Percentiles rank a stretch among this genome's conserved stretches.
phyloP scores from a whole-genome alignment of 2,797 vertebrate species.

The Pipistrellus kuhlii region DNA sequence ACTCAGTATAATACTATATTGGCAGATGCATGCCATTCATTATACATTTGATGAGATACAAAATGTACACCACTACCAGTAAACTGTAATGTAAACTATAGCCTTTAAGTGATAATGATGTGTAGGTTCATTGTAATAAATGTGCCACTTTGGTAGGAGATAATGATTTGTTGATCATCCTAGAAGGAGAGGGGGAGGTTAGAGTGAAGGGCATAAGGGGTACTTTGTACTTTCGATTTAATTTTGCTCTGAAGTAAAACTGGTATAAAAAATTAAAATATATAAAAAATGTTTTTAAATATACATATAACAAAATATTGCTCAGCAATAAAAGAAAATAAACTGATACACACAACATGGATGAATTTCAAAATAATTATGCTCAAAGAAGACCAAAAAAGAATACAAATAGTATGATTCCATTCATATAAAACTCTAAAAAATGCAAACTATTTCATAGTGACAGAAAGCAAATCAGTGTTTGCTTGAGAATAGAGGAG shows the following conservation, averaged over 20 bases:
- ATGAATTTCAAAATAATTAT: conserved; percentile 26
- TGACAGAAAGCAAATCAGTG: background rate
- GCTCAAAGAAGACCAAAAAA: background rate
- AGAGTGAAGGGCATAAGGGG: background rate
- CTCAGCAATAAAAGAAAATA: conserved; percentile 6
- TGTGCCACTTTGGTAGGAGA: background rate
- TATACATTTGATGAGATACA: background rate
- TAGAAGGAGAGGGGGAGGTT: rapidly evolving
- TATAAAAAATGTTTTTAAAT: background rate
- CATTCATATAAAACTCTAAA: background rate
- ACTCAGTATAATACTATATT: background rate
- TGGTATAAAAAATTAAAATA: background rate
- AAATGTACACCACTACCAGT: background rate
- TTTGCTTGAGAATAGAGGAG: background rate
- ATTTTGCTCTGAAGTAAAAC: background rate
- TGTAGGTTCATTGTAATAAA: background rate
- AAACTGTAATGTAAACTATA: background rate
- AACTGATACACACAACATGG: background rate
- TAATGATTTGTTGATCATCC: background rate
- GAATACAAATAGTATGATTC: background rate
- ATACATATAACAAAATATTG: background rate
- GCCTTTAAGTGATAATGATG: background rate
- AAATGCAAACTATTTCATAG: background rate
- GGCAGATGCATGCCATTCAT: background rate
- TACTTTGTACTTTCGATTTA: background rate